Conservation (phyloP, 2,888 invertebrate species). For the Drosophila meridionalis region DNA sequence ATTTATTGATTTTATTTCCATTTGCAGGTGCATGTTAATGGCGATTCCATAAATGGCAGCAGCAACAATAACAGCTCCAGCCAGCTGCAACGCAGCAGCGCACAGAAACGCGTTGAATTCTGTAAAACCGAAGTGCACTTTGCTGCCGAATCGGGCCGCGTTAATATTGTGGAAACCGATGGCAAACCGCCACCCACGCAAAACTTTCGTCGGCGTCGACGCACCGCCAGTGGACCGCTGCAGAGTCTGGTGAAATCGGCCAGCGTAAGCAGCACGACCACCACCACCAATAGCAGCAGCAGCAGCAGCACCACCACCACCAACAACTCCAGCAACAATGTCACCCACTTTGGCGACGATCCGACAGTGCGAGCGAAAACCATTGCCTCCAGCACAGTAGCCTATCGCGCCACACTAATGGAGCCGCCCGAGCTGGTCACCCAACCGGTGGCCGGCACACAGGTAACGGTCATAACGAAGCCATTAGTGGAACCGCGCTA, state of each 20-base stretch:
- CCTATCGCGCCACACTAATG: conserved; percentile 76
- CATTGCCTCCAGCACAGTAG: conserved; percentile 69
- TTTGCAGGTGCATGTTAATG: conserved; percentile 83
- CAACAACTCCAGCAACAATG: conserved; percentile 21
- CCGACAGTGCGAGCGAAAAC: conserved; percentile 54
- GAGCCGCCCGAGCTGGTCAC: conserved; percentile 64
- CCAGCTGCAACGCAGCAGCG: conserved; percentile 61
- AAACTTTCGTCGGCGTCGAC: conserved; percentile 90
- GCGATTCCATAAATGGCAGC: conserved; percentile 53
- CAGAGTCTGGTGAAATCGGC: conserved; percentile 80
- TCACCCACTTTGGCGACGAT: conserved; percentile 88
- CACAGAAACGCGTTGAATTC: conserved; percentile 90
- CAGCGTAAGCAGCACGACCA: conserved; percentile 69
- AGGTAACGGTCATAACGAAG: conserved; percentile 81
- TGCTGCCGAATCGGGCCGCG: conserved; percentile 93
- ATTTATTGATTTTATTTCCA: neutral
- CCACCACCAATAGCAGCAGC: conserved; percentile 20
- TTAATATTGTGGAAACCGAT: conserved; percentile 94
- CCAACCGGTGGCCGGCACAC: conserved; percentile 51
- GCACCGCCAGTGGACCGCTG: conserved; percentile 85
- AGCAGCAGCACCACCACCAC: conserved; percentile 27
- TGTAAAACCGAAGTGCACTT: conserved; percentile 96
- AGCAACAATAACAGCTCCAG: conserved; percentile 30
- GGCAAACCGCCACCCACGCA: conserved; percentile 94
- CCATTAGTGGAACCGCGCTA: conserved; percentile 56